Percentiles rank a stretch among this genome's conserved stretches.
Conservation (phyloP, 2,797 vertebrate genomes). For the Micromesistius poutassou region DNA sequence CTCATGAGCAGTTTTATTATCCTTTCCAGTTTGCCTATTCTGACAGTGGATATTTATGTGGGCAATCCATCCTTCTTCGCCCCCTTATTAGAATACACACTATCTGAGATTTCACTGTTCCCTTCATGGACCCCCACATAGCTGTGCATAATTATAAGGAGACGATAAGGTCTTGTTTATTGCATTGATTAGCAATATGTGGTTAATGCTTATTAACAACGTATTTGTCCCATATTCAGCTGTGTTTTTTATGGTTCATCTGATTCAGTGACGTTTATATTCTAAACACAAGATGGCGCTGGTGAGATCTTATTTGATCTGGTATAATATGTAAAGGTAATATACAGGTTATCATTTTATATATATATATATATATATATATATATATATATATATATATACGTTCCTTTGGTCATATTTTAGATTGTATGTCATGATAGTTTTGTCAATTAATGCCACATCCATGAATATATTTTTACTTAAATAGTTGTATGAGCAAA, state of each 20-base stretch:
- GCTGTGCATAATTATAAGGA: not conserved
- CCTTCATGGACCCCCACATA: not conserved
- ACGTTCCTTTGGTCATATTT: not conserved
- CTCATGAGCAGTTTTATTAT: slow-evolving; percentile 27
- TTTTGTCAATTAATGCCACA: not conserved
- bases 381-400: not conserved
- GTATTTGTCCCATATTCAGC: not conserved
- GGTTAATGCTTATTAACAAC: not conserved
- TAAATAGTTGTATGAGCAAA: not conserved
- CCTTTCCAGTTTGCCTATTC: slow-evolving; percentile 41
- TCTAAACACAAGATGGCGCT: not conserved
- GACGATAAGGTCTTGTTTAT: no score
- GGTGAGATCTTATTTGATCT: not conserved
- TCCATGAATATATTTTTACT: not conserved
- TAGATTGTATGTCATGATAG: not conserved
- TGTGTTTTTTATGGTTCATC: no score
- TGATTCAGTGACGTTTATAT: not conserved
- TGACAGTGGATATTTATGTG: slow-evolving; percentile 11
- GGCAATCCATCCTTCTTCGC: not conserved
- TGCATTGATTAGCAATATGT: no score
- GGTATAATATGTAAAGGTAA: not conserved
- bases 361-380: not conserved
- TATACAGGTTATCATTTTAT: not conserved
- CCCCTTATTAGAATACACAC: not conserved
- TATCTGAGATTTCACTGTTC: not conserved